These are phyloP conservation scores for Agrochola lychnidis DNA, from an alignment of 2,888 invertebrate species.

Conservation along the genomic window DNA sequence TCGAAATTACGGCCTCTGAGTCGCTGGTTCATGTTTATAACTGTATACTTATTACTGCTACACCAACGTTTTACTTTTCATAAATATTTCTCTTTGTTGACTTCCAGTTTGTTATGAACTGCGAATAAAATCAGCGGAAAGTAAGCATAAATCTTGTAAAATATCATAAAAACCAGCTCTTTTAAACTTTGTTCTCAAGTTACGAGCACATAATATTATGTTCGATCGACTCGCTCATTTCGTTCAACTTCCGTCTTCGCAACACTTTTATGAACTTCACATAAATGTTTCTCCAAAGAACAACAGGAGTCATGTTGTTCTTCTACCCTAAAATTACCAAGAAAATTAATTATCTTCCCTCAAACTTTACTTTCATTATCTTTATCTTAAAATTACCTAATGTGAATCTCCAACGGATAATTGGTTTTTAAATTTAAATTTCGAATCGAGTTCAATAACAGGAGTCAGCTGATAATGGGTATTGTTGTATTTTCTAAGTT, in stretches of 20 bases:
- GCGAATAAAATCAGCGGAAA: slow-evolving; percentile 11
- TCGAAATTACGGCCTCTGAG: neutral
- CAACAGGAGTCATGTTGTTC: slow-evolving; percentile 22
- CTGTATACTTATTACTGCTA: neutral
- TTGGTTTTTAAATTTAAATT: slow-evolving; percentile 40
- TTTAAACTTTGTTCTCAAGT: slow-evolving; percentile 28
- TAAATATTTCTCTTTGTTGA: slow-evolving; percentile 25
- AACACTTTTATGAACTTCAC: slow-evolving; percentile 17
- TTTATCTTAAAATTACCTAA: slow-evolving; percentile 25
- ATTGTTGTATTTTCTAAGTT: neutral
- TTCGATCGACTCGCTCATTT: slow-evolving; percentile 29
- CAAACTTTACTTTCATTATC: slow-evolving; percentile 6
- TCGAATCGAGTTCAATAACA: neutral
- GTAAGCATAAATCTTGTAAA: slow-evolving; percentile 41
- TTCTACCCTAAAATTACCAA: slow-evolving; percentile 13
- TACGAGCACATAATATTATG: slow-evolving; percentile 27
- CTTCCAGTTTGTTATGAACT: slow-evolving; percentile 28
- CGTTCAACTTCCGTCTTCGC: slow-evolving; percentile 2
- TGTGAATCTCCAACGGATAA: slow-evolving; percentile 27
- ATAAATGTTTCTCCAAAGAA: slow-evolving; percentile 20
- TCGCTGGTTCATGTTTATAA: neutral
- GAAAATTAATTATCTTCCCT: slow-evolving; percentile 28
- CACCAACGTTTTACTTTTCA: slow-evolving; percentile 9
- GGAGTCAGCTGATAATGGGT: slow-evolving; percentile 6
- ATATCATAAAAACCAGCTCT: slow-evolving; percentile 33